Base-by-base conservation (phyloP, 2,797 vertebrate genomes). In the Miichthys miiuy region DNA sequence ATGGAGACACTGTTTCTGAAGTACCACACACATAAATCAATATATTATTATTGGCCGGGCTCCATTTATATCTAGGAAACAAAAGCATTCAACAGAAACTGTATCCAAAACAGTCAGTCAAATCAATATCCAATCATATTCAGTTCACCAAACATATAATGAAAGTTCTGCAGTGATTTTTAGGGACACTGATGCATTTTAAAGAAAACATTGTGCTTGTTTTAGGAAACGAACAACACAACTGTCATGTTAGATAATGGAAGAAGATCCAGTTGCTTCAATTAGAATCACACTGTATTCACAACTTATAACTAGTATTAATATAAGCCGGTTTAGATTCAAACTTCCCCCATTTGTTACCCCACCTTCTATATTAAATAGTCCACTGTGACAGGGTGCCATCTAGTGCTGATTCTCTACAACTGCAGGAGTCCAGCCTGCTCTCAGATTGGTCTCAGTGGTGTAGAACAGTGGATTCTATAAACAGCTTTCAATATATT, bases 341-440 rank as follows among this genome's bases (percentile, higher is more conserved):
- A 52, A 46, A 0, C 14, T 0, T 5, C 18, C 18, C 16, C 3
- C 5, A n/a, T 38, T 38, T 54, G 5, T 41, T 44, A 0, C 34
- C 10, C 16, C 8, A 6, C 7, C 44, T 20, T 41, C 25, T 16
- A 20, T 34, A 3, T 50, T 68, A 2, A 27, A 12, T 69, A 41
- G 34, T 55, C n/a, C 25, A 3, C 0, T 56, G 16, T 58, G 18
- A 47, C 21, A 62, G 10, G 50, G 3, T 3, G 70, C 76, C 89
- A 86, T 68, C 90, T 88, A 70, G 78, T 87, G 90, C 46, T 12
- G 9, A n/a, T 54, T 61, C 1, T 0, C 0, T 74, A 1, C 56
- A 82, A 78, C 30, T 60, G 55, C 79, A 48, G 17, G 2, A 13
- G 6, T 27, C 11, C 11, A 27, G 2, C 1, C 41, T 44, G 47